phyloP scores from a whole-genome alignment of 23 tunicate genomes.

The Phallusia fumigata region DNA sequence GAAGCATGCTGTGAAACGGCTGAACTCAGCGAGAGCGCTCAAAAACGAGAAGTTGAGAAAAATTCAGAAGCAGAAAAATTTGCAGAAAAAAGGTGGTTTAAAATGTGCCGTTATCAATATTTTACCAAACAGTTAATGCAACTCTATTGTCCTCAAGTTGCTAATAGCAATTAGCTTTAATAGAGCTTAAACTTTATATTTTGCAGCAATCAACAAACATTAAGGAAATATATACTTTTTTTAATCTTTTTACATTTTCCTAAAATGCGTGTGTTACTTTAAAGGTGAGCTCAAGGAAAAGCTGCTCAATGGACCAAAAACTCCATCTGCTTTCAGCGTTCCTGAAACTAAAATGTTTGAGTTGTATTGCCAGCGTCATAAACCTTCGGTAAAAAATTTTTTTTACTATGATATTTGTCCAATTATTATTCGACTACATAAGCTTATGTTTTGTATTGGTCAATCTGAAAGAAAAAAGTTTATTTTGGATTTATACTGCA shows the following conservation, averaged over 20 bases:
- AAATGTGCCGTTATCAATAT: too few species aligned
- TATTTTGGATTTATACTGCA: too few species aligned
- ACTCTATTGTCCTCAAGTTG: too few species aligned
- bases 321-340: neutral
- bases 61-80: conserved; percentile 2
- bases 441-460: too few species aligned
- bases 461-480: too few species aligned
- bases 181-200: too few species aligned
- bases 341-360: neutral
- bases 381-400: conserved; percentile 7
- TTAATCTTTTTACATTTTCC: too few species aligned
- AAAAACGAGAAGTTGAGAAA: neutral
- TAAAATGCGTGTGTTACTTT: neutral
- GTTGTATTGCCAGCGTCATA: conserved; percentile 10
- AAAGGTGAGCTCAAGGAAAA: neutral
- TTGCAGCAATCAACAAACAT: too few species aligned
- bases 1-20: neutral
- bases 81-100: neutral
- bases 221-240: too few species aligned
- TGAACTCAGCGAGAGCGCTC: neutral
- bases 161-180: too few species aligned
- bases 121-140: too few species aligned
- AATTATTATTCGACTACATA: neutral
- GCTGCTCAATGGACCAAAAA: neutral
- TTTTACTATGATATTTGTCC: neutral